Base-by-base conservation (phyloP, 1,140 invertebrate species). In the Chrysopa pallens region DNA sequence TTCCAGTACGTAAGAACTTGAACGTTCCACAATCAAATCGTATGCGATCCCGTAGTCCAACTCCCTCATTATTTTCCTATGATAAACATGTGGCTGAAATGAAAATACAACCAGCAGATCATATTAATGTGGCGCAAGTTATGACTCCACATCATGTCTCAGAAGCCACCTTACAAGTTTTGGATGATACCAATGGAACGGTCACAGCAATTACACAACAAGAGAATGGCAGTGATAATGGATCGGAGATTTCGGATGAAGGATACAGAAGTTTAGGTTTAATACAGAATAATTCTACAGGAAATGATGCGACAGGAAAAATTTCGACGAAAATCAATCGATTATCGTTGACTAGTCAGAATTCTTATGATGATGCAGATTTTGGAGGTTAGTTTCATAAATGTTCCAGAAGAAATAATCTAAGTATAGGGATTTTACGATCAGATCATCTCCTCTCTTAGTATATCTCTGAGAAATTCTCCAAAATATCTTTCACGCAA, bases 161-260 rank as follows among this genome's bases (percentile, higher is more conserved):
- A 44, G 61, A 58, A 15, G 57, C 62, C 17, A 62, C 59, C 49
- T 56, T 59, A 0, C 52, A 57, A 28, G 54, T 43, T 31, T 46
- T 38, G 11, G 42, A 43, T 33, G 14, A 11, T 7, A 40, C 29
- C 8, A 41, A 15, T 12, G 40, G 40, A 41, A 33, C 59, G 1
- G 45, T 50, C 13, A 40, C 40, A n/a, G 17, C 17, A 23, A 23
- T 23, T 23, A 37, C 36, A 4, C 38, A 15, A 8, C 31, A 31
- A 12, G 12, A 28, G 17, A 42, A 43, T 31, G 38, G 29, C 4
- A 83, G 80, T 44, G 84, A 87, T 57, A 85, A 84, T 49, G 80
- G 83, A 4, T 86, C 83, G 43, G 84, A 87, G 56, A 80, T 87
- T 13, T 86, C 83, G 36, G 84, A 89, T 60, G 84, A 87, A 55